A percentile compares a stretch with the other conserved stretches of the same genome.
These are phyloP conservation scores for Perognathus longimembris DNA, from an alignment of 2,113 vertebrate genomes.

Conservation along the genomic window DNA sequence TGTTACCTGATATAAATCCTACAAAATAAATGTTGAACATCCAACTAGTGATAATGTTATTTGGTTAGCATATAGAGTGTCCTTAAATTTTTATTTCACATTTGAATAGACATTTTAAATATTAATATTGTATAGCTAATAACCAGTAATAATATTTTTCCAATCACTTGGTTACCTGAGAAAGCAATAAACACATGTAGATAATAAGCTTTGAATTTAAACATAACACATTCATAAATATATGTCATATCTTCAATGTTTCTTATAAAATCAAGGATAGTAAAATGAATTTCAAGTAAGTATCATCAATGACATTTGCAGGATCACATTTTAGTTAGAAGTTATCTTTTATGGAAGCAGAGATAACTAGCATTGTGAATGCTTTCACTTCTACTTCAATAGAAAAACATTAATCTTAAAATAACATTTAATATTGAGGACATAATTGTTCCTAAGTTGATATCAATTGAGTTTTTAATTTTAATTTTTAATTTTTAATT, in stretches of 20 bases:
- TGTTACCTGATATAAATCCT: background rate
- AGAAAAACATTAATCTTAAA: background rate
- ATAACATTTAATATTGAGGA: constrained; percentile 31
- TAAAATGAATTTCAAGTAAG: background rate
- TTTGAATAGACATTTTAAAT: background rate
- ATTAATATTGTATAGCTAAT: background rate
- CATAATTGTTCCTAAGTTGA: background rate
- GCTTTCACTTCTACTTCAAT: background rate
- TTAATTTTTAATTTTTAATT: background rate
- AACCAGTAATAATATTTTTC: background rate
- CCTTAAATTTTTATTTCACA: background rate
- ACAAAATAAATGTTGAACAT: background rate
- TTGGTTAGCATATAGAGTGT: background rate
- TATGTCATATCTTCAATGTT: background rate
- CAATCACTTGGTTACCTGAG: constrained; percentile 22
- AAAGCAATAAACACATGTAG: background rate
- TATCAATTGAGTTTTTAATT: background rate
- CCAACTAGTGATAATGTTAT: background rate
- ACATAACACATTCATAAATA: background rate
- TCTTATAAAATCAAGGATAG: background rate
- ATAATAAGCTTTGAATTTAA: background rate
- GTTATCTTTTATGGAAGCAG: background rate
- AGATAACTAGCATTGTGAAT: background rate
- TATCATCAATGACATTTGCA: constrained; percentile 15
- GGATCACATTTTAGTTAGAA: constrained; percentile 29